Conservation (phyloP, 2,888 invertebrate species). For the Cyclophora punctaria region DNA sequence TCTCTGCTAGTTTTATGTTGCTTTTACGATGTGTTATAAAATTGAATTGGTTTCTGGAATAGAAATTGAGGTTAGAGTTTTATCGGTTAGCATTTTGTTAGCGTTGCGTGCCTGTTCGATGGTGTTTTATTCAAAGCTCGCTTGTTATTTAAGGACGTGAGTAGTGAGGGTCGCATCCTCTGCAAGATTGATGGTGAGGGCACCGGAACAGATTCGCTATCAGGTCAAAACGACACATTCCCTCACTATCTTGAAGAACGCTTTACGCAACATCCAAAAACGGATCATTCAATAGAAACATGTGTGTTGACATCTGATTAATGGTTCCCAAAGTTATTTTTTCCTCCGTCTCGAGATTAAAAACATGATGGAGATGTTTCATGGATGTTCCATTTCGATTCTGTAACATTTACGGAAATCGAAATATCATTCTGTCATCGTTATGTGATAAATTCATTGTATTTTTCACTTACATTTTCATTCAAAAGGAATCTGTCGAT, state of each 20-base stretch:
- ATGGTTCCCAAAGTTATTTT: conserved; percentile 34
- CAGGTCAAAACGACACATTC: conserved; percentile 34
- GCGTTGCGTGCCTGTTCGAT: no score
- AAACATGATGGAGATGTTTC: conserved; percentile 26
- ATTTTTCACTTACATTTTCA: no score
- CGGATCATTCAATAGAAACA: conserved; percentile 37
- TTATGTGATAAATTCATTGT: no score
- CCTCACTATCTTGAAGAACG: conserved; percentile 31
- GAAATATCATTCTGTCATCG: background rate
- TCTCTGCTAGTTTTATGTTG: no score
- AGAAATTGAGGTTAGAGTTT: no score
- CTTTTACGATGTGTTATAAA: no score
- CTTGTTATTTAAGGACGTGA: no score
- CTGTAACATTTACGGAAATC: background rate
- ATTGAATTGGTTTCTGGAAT: no score
- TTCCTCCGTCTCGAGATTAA: conserved; percentile 28
- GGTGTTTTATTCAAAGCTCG: background rate
- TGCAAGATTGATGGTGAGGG: conserved; percentile 13
- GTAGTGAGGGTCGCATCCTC: no score
- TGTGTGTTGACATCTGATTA: conserved; percentile 52
- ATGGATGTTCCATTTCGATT: conserved; percentile 4
- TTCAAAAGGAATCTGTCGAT: no score
- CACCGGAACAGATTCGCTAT: conserved; percentile 21
- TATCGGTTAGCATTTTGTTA: no score
- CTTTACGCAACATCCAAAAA: conserved; percentile 33